A percentile compares a stretch with the other conserved stretches of the same genome.
Conservation (phyloP, 2,797 vertebrate genomes). For the Champsocephalus esox region DNA sequence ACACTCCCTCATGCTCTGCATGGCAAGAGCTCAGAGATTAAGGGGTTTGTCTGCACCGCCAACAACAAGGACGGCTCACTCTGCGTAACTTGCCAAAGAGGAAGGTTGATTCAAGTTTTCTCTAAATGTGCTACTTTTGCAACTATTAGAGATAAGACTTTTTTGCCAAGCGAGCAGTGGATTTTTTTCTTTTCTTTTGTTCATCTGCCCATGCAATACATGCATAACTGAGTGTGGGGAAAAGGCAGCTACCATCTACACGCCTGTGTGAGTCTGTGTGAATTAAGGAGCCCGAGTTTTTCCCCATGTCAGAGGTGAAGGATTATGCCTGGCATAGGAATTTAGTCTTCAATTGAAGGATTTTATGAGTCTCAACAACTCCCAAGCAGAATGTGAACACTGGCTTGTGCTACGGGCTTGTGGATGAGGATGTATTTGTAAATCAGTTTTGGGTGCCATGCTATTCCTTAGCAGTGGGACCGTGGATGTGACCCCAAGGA, state of each 20-base stretch:
- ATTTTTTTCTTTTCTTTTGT: conserved; percentile 64
- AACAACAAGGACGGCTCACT: conserved; percentile 74
- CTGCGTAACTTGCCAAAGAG: conserved; percentile 73
- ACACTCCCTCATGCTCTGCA: conserved; percentile 79
- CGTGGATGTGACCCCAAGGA: conserved; percentile 72
- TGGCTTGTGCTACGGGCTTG: conserved; percentile 28
- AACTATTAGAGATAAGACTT: conserved; percentile 48
- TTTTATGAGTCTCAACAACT: conserved; percentile 63
- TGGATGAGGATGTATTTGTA: conserved; percentile 43
- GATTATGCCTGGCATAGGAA: conserved; percentile 84
- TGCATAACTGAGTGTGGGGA: conserved; percentile 49
- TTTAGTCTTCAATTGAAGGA: conserved; percentile 78
- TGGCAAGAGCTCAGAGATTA: conserved; percentile 82
- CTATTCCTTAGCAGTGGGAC: conserved; percentile 79
- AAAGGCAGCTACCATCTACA: conserved; percentile 42
- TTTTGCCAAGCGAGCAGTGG: conserved; percentile 44
- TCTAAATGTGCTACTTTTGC: conserved; percentile 61
- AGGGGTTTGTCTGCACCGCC: conserved; percentile 78
- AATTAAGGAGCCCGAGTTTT: conserved; percentile 74
- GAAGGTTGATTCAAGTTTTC: conserved; percentile 69
- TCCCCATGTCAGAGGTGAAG: conserved; percentile 82
- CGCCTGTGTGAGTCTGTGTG: conserved; percentile 50
- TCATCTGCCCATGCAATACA: conserved; percentile 46
- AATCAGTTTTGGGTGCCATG: conserved; percentile 67
- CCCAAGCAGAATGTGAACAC: conserved; percentile 49